These are phyloP conservation scores for Erethizon dorsatum DNA, from an alignment of 2,797 vertebrate species.

Conservation along the genomic window DNA sequence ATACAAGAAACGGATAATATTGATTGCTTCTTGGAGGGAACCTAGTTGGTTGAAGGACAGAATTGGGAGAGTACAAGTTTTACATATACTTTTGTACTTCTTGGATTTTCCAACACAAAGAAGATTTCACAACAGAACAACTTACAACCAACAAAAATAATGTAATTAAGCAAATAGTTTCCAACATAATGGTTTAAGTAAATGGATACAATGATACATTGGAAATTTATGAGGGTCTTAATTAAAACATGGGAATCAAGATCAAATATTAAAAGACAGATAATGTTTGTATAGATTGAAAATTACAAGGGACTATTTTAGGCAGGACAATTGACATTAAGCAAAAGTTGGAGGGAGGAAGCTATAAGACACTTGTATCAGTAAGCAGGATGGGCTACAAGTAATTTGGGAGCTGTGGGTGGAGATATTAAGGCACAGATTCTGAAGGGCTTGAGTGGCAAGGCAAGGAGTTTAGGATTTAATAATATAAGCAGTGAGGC, in stretches of 20 bases:
- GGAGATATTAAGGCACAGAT: neutral
- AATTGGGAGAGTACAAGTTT: neutral
- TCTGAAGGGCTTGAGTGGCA: neutral
- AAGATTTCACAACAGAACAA: neutral
- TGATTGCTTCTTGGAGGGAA: neutral
- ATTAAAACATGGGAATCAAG: neutral
- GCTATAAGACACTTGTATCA: neutral
- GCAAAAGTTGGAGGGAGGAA: conserved; percentile 7
- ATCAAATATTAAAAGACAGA: neutral
- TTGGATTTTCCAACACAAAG: conserved; percentile 47
- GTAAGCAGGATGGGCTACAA: neutral
- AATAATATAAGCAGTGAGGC: neutral
- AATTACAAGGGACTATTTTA: neutral
- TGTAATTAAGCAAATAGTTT: neutral
- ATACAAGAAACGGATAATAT: neutral
- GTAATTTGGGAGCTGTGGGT: neutral
- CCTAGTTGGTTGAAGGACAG: neutral
- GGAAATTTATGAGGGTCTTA: neutral
- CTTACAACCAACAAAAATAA: conserved; percentile 46
- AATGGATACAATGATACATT: neutral
- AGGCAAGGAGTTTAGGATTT: neutral
- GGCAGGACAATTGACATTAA: neutral
- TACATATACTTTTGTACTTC: neutral
- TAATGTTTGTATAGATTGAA: conserved; percentile 31
- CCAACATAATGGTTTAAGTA: conserved; percentile 16